Percentiles rank a stretch among this genome's conserved stretches.
Conservation (phyloP, 2,888 invertebrate genomes). For the Parochlus steinenii region DNA sequence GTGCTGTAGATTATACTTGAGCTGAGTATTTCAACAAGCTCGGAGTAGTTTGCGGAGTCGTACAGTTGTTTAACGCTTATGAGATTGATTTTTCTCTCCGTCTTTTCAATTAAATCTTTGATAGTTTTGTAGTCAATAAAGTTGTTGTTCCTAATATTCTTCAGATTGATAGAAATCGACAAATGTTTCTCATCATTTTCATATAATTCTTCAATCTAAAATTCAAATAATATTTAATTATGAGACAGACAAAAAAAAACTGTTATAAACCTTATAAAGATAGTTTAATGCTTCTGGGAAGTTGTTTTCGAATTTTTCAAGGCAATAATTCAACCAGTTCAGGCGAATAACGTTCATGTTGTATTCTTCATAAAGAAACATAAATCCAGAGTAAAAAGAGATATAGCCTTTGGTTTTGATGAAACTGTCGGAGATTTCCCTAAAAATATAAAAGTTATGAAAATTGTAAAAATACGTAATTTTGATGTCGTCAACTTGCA, state of each 20-base stretch:
- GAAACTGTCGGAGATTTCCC: conserved; percentile 9
- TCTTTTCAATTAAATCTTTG: conserved; percentile 32
- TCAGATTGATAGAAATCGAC: conserved; percentile 29
- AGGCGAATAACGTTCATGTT: conserved; percentile 32
- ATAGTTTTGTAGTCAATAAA: conserved; percentile 31
- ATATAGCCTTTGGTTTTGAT: conserved; percentile 25
- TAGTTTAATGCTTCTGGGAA: conserved; percentile 34
- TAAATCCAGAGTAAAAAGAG: conserved; percentile 21
- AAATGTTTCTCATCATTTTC: conserved; percentile 20
- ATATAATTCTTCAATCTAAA: conserved; percentile 16
- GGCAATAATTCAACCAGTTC: conserved; percentile 37
- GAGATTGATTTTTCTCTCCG: conserved; percentile 38
- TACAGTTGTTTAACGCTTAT: conserved; percentile 50
- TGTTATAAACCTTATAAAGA: conserved; percentile 27
- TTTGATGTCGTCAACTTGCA: no score
- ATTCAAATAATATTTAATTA: neutral
- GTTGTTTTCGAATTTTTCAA: conserved; percentile 34
- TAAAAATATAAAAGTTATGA: no score
- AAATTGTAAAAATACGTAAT: no score
- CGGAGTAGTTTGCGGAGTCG: conserved; percentile 43
- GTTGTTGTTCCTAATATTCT: conserved; percentile 37
- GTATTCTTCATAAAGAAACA: conserved; percentile 31
- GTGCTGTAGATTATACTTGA: conserved; percentile 27
- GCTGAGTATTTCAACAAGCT: conserved; percentile 47
- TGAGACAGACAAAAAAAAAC: conserved; percentile 4